Conservation (phyloP, 37 sponge, comb jelly and placozoan species). For the Theonella swinhoei region DNA sequence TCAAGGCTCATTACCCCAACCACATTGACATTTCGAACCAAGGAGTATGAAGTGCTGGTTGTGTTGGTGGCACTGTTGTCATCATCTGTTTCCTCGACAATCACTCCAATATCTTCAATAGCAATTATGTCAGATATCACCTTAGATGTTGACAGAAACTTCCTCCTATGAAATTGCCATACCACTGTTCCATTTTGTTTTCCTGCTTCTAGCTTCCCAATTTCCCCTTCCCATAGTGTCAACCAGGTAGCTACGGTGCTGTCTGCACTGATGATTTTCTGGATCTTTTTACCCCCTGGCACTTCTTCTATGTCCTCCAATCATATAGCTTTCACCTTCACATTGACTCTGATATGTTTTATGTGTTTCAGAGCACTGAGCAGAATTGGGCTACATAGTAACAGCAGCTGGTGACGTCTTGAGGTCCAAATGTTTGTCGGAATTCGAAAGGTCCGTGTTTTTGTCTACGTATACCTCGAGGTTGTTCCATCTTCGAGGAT, state of each 20-base stretch:
- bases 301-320: neutral
- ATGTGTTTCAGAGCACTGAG: too few species aligned
- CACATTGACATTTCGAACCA: neutral
- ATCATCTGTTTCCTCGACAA: neutral
- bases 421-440: too few species aligned
- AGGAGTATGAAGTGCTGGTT: too few species aligned
- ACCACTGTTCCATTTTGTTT: neutral
- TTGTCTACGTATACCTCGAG: too few species aligned
- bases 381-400: too few species aligned
- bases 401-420: too few species aligned
- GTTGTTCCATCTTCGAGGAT: too few species aligned
- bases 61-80: neutral
- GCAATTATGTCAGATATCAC: neutral
- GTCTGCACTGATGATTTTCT: neutral
- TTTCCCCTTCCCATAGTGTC: slow-evolving; percentile 11
- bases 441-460: too few species aligned
- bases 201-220: neutral
- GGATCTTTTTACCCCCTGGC: neutral
- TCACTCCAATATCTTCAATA: neutral
- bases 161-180: neutral
- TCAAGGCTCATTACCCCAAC: neutral
- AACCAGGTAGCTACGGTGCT: neutral
- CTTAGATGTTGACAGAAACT: slow-evolving; percentile 7
- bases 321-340: neutral
- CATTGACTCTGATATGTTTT: too few species aligned